Base-by-base conservation (phyloP, 2,888 invertebrate species). In the Caenorhabditis afra region DNA sequence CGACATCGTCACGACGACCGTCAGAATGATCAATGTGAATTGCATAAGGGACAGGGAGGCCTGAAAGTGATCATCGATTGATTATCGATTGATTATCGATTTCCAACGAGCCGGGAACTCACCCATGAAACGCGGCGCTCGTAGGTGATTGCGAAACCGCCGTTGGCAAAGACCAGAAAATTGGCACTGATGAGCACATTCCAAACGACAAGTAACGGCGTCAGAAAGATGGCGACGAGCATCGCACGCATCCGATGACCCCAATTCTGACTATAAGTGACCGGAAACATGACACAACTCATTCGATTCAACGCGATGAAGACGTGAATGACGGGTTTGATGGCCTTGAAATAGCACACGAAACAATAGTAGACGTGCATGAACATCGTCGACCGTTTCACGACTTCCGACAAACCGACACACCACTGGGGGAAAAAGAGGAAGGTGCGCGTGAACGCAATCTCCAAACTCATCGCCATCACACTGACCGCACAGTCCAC, bases 231-330 rank as follows among this genome's bases (percentile, higher is more conserved):
- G 3, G 64, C 20, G 2, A n/a, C 29, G n/a, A 64, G 7, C 64
- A 64, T 73, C 3, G 58, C 41, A 4, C 57, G 37, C 57, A 73
- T 57, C 50, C 50, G 57, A 3, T 41, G 12, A 7, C 57, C 57
- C 58, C 64, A 73, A 50, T 73, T 64, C 73, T 73, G 64, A 57
- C 64, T 58, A 49, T 73, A 73, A 35, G 64, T 73, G 1, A 73
- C 45, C 1, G 73, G 73, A 22, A 64, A 73, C 49, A 73, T 57
- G 7, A 73, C 73, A 58, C 73, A 73, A 64, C 73, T 64, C 73
- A 73, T 73, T 45, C 73, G 57, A 58, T 73, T 73, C 49, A 64
- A 23, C 1, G 73, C 64, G 5, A 73, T 29, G 50, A 73, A 73
- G 14, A 73, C 47, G 29, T 73, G 64, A 58, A 64, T 50, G 0